Base-by-base conservation (phyloP, 1,140 invertebrate genomes). In the Psix sp. region DNA sequence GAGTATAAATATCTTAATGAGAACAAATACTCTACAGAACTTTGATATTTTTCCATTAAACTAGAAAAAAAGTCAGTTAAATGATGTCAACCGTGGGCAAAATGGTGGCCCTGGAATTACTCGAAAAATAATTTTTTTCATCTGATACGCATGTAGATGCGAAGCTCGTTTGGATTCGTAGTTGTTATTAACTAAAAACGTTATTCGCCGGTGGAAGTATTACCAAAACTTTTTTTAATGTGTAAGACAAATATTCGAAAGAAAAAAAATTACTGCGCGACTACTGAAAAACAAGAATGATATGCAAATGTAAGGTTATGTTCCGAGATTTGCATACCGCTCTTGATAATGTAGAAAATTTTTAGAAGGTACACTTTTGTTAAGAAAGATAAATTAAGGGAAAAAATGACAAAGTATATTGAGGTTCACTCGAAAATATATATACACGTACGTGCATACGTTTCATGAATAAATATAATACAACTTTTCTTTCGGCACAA, bases 381-480 rank as follows among this genome's bases (percentile, higher is more conserved):
- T 54, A 65, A 48, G 54, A 29, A 29, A 60, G 7, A 38, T 48
- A 59, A 60, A 60, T 65, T 17, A 54, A 56, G 2, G 11, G 21
- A 66, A 46, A 51, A 62, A 75, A 54, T 17, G 26, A 43, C 21
- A 65, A 67, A 70, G 52, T 70, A 38, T 75, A 70, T 70, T 60
- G 60, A 62, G 49, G 66, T 70, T 70, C 49, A 48, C 65, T 75
- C 73, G 73, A 70, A 62, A 62, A 74, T 74, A 73, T 73, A 71
- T 74, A 72, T 76, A 74, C 73, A n/a, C n/a, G n/a, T n/a, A n/a
- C 59, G 74, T 73, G 74, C 62, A 67, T 76, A 65, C 60, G 66
- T 77, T 74, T 71, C 57, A 67, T 60, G 56, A 77, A 42, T 70
- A 77, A 59, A 70, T 77, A 51, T 73, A 70, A 67, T 49, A 43